Conservation (phyloP, 2,113 vertebrate genomes). For the Philantomba maxwellii region DNA sequence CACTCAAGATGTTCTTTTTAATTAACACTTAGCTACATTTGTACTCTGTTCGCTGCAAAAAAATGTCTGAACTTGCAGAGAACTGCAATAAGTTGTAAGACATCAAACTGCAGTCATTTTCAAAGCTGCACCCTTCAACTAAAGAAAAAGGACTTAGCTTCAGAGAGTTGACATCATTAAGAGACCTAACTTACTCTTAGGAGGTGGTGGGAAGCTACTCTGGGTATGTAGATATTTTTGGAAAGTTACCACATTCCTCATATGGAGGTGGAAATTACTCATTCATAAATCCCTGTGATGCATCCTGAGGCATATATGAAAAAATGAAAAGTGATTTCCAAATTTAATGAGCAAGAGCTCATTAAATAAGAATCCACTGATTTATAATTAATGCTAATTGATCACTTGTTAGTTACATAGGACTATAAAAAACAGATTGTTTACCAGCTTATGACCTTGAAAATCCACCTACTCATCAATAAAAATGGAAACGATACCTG, state of each 20-base stretch:
- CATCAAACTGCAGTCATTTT: constrained; percentile 20
- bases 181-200: background rate
- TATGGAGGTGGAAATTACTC: background rate
- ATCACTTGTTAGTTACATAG: background rate
- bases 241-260: background rate
- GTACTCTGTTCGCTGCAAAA: constrained; percentile 59
- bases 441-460: background rate
- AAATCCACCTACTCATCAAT: background rate
- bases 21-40: constrained; percentile 70
- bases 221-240: background rate
- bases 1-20: constrained; percentile 74
- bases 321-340: constrained; percentile 18
- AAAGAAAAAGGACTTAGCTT: background rate
- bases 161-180: background rate
- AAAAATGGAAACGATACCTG: background rate
- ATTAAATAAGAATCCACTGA: constrained; percentile 13
- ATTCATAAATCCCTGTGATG: background rate
- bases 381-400: background rate
- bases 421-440: background rate
- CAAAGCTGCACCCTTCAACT: constrained; percentile 9
- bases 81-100: constrained; percentile 34
- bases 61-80: constrained; percentile 58
- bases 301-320: background rate
- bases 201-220: background rate
- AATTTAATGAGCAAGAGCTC: background rate